Conservation (phyloP, 2,888 invertebrate species). For the Nasonia oneida region DNA sequence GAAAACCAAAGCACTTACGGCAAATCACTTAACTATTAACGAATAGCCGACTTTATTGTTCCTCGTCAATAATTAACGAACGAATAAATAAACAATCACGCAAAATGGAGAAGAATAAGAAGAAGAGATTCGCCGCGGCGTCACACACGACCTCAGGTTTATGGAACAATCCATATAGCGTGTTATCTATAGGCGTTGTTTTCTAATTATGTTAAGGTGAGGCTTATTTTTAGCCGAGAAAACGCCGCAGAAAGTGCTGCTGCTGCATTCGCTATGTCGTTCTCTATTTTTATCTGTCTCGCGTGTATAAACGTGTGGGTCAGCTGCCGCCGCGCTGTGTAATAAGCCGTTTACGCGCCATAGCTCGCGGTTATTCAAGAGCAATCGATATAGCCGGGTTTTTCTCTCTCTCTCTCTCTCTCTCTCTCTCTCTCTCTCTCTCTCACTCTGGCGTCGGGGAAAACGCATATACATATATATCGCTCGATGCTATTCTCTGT, state of each 20-base stretch:
- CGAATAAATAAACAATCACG: neutral
- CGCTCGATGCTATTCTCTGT: neutral
- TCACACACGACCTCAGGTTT: conserved; percentile 45
- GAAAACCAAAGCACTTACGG: neutral
- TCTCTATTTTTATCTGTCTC: conserved; percentile 5
- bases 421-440: too few species aligned
- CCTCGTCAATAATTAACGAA: neutral
- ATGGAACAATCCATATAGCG: conserved; percentile 53
- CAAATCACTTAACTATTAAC: neutral
- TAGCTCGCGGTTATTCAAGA: neutral
- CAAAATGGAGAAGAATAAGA: too few species aligned
- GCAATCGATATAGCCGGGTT: neutral
- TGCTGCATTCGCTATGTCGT: neutral
- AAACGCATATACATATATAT: too few species aligned
- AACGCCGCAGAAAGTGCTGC: neutral
- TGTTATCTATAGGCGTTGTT: conserved; percentile 30
- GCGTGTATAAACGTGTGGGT: neutral
- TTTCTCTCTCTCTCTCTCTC: too few species aligned
- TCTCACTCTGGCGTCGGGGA: too few species aligned
- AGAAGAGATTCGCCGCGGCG: neutral
- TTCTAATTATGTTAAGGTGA: conserved; percentile 57
- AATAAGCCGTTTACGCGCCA: neutral
- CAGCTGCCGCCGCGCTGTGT: neutral
- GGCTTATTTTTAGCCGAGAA: conserved; percentile 47
- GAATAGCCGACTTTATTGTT: neutral